phyloP scores from a whole-genome alignment of 1,140 invertebrate genomes.

The Onthophagus taurus region DNA sequence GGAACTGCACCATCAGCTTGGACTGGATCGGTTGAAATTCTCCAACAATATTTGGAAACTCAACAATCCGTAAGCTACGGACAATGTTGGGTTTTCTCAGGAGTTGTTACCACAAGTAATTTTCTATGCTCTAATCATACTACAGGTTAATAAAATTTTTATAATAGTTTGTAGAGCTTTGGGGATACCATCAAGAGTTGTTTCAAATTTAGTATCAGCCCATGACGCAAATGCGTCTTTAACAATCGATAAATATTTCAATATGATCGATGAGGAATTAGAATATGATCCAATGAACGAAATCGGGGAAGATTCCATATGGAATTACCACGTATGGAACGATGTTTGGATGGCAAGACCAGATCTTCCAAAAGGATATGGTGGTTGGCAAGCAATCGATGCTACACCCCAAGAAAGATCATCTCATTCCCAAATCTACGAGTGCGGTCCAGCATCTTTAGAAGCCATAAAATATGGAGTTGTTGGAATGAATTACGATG shows the following conservation, averaged over 20 bases:
- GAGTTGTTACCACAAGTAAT: conserved; percentile 56
- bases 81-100: conserved; percentile 73
- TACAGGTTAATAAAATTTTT: conserved; percentile 1
- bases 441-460: conserved; percentile 56
- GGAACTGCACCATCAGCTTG: conserved; percentile 56
- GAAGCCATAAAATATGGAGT: conserved; percentile 63
- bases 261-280: conserved; percentile 49
- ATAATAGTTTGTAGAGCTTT: conserved; percentile 54
- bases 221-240: conserved; percentile 62
- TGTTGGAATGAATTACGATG: conserved; percentile 58
- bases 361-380: conserved; percentile 57
- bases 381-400: conserved; percentile 67
- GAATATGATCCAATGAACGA: conserved; percentile 46
- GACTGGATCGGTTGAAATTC: conserved; percentile 55
- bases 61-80: conserved; percentile 57
- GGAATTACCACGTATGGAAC: conserved; percentile 77
- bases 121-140: background rate
- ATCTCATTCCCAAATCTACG: conserved; percentile 46
- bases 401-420: conserved; percentile 63
- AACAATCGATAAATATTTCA: conserved; percentile 64
- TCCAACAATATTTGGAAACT: conserved; percentile 50
- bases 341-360: conserved; percentile 66
- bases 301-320: conserved; percentile 49
- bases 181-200: conserved; percentile 60
- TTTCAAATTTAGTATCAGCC: conserved; percentile 63